Base-by-base conservation (phyloP, 2,113 vertebrate genomes). In the Connochaetes taurinus region DNA sequence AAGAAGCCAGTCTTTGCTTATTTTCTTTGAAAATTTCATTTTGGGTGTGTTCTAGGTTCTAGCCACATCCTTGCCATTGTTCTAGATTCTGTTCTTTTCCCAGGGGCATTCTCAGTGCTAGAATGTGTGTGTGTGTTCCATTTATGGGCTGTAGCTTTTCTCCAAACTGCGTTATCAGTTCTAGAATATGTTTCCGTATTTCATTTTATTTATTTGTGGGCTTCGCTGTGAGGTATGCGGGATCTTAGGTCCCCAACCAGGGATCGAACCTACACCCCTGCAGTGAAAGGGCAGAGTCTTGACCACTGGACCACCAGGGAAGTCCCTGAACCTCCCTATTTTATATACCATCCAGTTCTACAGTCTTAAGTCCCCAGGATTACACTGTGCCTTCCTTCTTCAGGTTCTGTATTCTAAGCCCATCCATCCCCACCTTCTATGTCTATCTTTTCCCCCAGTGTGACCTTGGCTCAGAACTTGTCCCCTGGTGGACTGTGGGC, bases 381-480 rank as follows among this genome's bases (percentile, higher is more conserved):
- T 52, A 40, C 33, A 40, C 55, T 19, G 13, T 9, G 12, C 50
- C 67, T 95, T 89, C 55, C 23, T 87, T 84, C 14, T 31, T 64
- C n/a, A 2, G 45, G 23, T 87, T 92, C 84, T 92, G 31, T 78
- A 60, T 85, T 62, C 55, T 64, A 82, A 33, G 29, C 27, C 15
- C 21, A 83, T 81, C 47, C 10, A 17, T 90, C 52, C 53, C 23
- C 2, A 45, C 5, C 9, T 80, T 67, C 29, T 95, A 53, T 86
- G 5, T 91, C 8, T 86, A 3, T 92, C 6, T 89, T 83, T 87
- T 55, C 53, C 43, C 33, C 43, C 25, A 21, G 74, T 31, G 9
- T 83, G 84, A 67, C 43, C 82, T 93, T 95, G 40, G 53, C 40
- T 90, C 52, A 82, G 90, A 97, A 94, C 36, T 94, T 91, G 81